Base-by-base conservation (phyloP, 2,113 vertebrate genomes). In the Sisor rabdophorus region DNA sequence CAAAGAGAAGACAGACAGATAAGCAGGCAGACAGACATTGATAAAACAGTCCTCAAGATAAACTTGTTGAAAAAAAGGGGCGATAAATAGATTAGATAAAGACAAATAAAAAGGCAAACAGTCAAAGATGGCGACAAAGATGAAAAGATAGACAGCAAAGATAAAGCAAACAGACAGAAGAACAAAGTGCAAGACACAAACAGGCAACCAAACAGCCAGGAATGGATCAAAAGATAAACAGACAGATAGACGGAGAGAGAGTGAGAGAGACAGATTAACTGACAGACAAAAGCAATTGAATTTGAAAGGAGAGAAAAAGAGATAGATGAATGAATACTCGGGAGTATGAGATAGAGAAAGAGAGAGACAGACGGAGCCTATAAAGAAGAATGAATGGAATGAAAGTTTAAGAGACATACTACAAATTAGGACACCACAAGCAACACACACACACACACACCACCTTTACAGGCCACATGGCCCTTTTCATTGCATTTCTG, bases 401-500 rank as follows among this genome's bases (percentile, higher is more conserved):
- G 24, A 24, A 59, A 13, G 24, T 53, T 73, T 50, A 59, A 17
- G 13, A 32, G 3, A 53, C 47, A 28, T 36, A 16, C 20, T 64
- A 64, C 40, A 53, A 65, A 73, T 75, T 26, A 54, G 50, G 32
- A 55, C 60, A 74, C 72, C 70, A 72, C 54, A 28, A 40, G 22
- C 58, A 36, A 36, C 28, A 60, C 58, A 60, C 36, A 24, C 40
- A 47, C 64, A 44, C 61, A 44, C 61, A 63, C 36, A 64, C 60
- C 24, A 44, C 63, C 54, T 77, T 73, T 50, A 67, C 54, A 22
- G 74, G 54, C 54, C 79, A 80, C 61, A 73, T 73, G 69, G 75
- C 28, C 54, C 53, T 40, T 30, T 65, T 53, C 53, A 64, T 67
- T 65, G 53, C 72, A 81, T 81, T 79, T 78, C 67, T 82, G 77